A percentile compares a stretch with the other conserved stretches of the same genome.
phyloP scores from a whole-genome alignment of 2,888 invertebrate species.

The Andrena bicolor region DNA sequence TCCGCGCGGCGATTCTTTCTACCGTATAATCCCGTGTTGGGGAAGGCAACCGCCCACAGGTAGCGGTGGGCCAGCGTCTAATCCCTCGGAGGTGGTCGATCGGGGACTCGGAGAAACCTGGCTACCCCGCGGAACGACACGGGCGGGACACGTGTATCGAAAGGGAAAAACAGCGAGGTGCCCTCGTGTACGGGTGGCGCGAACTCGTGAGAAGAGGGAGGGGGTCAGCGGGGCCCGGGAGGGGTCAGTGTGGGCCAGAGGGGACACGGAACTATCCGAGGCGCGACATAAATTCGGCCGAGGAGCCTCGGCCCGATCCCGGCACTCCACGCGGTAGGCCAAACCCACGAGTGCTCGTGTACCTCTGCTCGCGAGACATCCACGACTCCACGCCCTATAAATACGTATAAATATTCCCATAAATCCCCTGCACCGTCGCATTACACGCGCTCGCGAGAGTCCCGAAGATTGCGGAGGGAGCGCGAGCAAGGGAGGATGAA shows the following conservation, averaged over 20 bases:
- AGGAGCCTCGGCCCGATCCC: conserved; percentile 10
- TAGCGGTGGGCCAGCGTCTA: neutral
- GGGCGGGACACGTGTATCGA: conserved; percentile 39
- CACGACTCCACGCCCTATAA: conserved; percentile 73
- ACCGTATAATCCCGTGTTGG: neutral
- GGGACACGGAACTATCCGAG: conserved; percentile 63
- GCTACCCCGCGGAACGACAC: neutral
- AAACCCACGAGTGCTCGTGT: conserved; percentile 58
- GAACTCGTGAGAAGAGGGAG: conserved; percentile 51
- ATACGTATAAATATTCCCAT: conserved; percentile 80
- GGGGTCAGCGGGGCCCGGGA: neutral
- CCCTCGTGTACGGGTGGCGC: conserved; percentile 36
- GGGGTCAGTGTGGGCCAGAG: too few species aligned
- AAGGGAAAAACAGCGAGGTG: conserved; percentile 9
- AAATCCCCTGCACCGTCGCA: conserved; percentile 75
- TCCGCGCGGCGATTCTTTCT: neutral
- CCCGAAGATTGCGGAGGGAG: conserved; percentile 41
- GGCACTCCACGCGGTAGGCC: conserved; percentile 56
- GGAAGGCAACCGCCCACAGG: neutral
- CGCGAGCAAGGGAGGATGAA: conserved; percentile 10
- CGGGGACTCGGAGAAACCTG: conserved; percentile 6
- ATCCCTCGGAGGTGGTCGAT: neutral
- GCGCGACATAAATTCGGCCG: conserved; percentile 64
- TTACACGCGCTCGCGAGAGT: conserved; percentile 69
- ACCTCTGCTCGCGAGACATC: conserved; percentile 59